Percentiles rank a stretch among this genome's conserved stretches.
phyloP scores from a whole-genome alignment of 2,797 vertebrate species.

The Gallinago solitaria region DNA sequence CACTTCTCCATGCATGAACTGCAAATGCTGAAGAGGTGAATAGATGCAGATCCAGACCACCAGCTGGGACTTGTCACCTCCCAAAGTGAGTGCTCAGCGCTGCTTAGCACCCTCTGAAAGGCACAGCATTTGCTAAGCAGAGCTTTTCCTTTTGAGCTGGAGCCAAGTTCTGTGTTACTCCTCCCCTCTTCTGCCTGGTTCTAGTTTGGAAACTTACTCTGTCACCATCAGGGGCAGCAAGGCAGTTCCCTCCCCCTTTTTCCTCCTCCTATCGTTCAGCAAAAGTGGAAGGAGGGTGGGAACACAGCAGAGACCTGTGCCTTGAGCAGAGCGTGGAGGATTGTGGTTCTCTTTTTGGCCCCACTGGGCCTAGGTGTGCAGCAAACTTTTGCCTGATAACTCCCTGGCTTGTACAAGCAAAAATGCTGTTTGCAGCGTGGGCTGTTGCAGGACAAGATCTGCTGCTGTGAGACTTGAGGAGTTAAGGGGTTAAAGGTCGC shows the following conservation, averaged over 20 bases:
- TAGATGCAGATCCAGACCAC: not conserved
- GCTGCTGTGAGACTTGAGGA: not conserved
- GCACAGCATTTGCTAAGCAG: not conserved
- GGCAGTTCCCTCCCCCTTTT: not conserved
- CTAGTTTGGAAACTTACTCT: not conserved
- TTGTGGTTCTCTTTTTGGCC: not conserved
- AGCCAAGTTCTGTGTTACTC: not conserved
- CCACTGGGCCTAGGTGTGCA: not conserved
- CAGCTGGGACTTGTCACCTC: not conserved
- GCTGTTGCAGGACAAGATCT: not conserved
- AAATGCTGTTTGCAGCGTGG: not conserved
- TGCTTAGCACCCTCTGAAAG: not conserved
- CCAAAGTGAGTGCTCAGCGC: not conserved
- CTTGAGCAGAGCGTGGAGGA: not conserved
- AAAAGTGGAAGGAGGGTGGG: not conserved
- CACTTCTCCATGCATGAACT: not conserved
- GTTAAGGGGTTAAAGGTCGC: not conserved
- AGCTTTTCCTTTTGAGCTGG: not conserved
- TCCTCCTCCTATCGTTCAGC: not conserved
- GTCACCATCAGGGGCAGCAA: not conserved
- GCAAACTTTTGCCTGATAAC: not conserved
- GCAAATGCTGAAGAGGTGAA: not conserved
- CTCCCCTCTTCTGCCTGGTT: not conserved
- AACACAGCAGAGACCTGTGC: not conserved
- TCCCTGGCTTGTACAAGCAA: not conserved